Base-by-base conservation (phyloP, 2,888 invertebrate genomes). In the Polietes domitor region DNA sequence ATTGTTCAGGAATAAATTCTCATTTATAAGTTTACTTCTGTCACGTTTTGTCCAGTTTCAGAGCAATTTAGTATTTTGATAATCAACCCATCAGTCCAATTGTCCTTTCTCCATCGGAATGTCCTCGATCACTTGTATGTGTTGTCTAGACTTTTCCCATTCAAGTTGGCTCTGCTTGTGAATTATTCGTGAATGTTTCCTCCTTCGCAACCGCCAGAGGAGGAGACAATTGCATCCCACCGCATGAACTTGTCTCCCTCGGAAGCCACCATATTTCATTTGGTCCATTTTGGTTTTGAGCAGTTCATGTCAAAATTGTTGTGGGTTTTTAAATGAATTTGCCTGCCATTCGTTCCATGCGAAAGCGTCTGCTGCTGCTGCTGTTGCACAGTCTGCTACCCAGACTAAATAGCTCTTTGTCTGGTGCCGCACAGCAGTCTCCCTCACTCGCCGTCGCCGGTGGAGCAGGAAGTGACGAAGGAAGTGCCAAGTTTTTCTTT, bases 331-430 rank as follows among this genome's bases (percentile, higher is more conserved):
- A 77, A 83, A 74, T 81, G 21, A 61, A 61, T 50, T 77, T 75
- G 77, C 58, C 24, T 75, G 77, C 58, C 24, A 5, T 63, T 78
- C 65, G 41, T 65, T 37, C 3, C 65, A 65, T 65, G 19, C 12
- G 32, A 9, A 4, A 65, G 37, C 24, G 75, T 84, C 78, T 78
- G 63, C 71, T 79, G 73, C 76, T 81, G 78, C 78, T 78, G 63
- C 71, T 79, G 73, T 78, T 81, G 78, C 84, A 43, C 84, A 84
- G 84, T 81, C 84, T 84, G 81, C 72, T 79, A 81, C 65, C 78
- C 81, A 73, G 61, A 65, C 70, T 81, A 81, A 84, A 81, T 81
- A 68, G 81, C 65, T 79, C 68, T 68, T 73, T 53, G 73, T 73
- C 41, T 58, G 61, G n/a, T 32, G 37, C 43, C 68, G 68, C 68